These are phyloP conservation scores for Neosilurus hyrtlii DNA, from an alignment of 2,797 vertebrate genomes.

Conservation along the genomic window DNA sequence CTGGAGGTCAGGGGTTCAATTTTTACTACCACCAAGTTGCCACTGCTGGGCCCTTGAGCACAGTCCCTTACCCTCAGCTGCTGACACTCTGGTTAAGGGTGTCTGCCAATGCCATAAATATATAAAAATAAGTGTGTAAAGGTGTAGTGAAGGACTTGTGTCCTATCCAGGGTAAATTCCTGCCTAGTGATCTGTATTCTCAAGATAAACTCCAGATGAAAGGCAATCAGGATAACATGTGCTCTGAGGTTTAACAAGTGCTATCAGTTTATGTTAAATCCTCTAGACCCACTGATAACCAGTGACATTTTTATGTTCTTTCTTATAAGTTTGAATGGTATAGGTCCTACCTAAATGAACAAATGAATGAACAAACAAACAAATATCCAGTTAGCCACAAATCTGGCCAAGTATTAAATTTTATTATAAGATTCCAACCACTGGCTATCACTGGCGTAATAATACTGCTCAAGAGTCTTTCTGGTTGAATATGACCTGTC, in stretches of 20 bases:
- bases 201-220: too few relatives aligned
- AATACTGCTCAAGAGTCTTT: not conserved
- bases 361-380: not conserved
- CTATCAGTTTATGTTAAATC: not conserved
- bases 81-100: too few relatives aligned
- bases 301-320: not conserved
- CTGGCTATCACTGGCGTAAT: not conserved
- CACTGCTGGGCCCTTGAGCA: too few relatives aligned
- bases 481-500: not conserved
- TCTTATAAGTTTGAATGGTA: not conserved
- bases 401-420: not conserved
- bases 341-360: too few relatives aligned
- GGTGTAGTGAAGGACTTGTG: not conserved
- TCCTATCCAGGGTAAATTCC: not conserved
- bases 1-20: too few relatives aligned
- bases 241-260: not conserved
- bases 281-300: not conserved
- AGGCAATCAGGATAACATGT: not conserved
- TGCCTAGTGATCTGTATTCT: not conserved
- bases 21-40: too few relatives aligned
- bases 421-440: not conserved
- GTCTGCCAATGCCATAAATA: too few relatives aligned
- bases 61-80: too few relatives aligned
- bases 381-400: not conserved
- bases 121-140: not conserved